Percentiles rank a stretch among this genome's conserved stretches.
Evolutionary conservation across 37 sponge, comb jelly and placozoan species (phyloP).

Genomic region (Chondrilla cf. caribensis): DNA sequence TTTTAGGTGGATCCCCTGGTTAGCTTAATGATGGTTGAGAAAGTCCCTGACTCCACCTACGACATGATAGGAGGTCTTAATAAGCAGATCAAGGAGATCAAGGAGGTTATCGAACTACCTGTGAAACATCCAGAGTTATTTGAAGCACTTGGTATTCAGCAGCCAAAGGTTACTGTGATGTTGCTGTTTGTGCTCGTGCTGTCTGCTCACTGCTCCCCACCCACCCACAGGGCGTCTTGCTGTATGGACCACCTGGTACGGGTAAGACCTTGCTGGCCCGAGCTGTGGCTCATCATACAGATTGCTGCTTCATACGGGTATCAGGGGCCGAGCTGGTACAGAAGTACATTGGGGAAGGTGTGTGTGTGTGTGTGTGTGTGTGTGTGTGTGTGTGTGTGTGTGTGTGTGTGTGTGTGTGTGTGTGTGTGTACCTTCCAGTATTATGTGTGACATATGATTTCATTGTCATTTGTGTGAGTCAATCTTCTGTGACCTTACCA

Average conservation of each 20-base stretch:
- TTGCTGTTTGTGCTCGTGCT: not conserved
- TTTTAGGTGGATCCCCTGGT: constrained; percentile 97
- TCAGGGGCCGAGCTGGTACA: constrained; percentile 98
- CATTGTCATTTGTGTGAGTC: no score
- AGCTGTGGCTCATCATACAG: constrained; percentile 99
- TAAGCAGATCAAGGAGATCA: constrained; percentile 98
- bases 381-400: not conserved
- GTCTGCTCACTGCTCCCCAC: not conserved
- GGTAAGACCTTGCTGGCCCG: constrained; percentile 97
- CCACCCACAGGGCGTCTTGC: constrained; percentile 70
- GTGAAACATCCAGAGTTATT: constrained; percentile 99
- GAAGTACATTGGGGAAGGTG: constrained; percentile 99
- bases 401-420: no score
- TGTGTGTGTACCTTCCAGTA: not conserved
- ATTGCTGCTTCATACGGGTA: constrained; percentile 97
- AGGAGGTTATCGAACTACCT: constrained; percentile 98
- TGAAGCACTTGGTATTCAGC: constrained; percentile 95
- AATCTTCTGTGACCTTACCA: no score
- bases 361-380: constrained; percentile 10
- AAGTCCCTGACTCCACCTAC: constrained; percentile 98
- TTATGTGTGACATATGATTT: not conserved
- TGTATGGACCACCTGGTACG: constrained; percentile 95
- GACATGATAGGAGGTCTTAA: constrained; percentile 99
- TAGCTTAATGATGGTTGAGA: constrained; percentile 99
- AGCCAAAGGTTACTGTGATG: constrained; percentile 78